Conservation (phyloP, 2,888 invertebrate genomes). For the Agriopis marginaria region DNA sequence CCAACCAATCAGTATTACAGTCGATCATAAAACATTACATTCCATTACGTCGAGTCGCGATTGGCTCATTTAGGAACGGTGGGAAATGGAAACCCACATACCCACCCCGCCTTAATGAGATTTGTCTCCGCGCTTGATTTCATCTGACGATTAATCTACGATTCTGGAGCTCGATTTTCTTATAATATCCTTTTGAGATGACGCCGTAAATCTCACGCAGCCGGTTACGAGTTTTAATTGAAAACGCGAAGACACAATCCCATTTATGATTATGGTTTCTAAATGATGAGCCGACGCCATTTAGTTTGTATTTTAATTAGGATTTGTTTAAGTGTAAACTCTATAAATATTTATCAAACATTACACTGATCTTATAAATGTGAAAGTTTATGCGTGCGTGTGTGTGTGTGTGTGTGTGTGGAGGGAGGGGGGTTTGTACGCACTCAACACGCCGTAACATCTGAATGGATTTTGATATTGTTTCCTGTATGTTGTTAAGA, state of each 20-base stretch:
- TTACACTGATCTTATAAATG: background rate
- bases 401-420: too few relatives aligned
- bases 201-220: conserved; percentile 48
- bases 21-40: conserved; percentile 35
- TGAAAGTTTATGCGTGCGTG: background rate
- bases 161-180: conserved; percentile 70
- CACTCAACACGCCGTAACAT: too few relatives aligned
- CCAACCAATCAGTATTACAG: conserved; percentile 10
- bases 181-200: conserved; percentile 63
- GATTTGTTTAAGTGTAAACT: too few relatives aligned
- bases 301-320: conserved; percentile 23
- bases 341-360: background rate
- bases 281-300: conserved; percentile 23
- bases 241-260: conserved; percentile 45
- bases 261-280: conserved; percentile 37
- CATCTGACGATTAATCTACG: conserved; percentile 62
- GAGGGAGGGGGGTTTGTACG: too few relatives aligned
- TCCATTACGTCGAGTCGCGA: conserved; percentile 13
- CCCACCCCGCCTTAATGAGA: conserved; percentile 70
- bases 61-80: conserved; percentile 70
- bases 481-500: too few relatives aligned
- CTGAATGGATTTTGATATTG: too few relatives aligned
- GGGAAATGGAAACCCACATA: conserved; percentile 58
- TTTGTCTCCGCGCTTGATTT: conserved; percentile 70
- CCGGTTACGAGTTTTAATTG: conserved; percentile 53